Evolutionary conservation across 1,140 invertebrate species (phyloP).

Genomic region (Drosophila melanica): DNA sequence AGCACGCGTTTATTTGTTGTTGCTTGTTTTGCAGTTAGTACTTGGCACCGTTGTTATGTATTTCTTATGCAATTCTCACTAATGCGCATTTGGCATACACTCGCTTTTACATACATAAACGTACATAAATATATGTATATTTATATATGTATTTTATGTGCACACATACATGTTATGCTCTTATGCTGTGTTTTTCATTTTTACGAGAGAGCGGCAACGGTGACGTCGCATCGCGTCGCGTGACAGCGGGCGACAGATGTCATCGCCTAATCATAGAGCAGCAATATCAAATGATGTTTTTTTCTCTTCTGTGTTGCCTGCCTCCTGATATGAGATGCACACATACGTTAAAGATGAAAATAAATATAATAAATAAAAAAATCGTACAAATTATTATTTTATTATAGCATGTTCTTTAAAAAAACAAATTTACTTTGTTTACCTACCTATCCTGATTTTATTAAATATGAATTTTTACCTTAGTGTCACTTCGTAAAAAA

Average conservation of each 20-base stretch:
- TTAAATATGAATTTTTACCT: no score
- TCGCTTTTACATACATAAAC: not conserved
- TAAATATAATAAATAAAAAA: no score
- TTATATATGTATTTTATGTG: no score
- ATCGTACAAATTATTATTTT: no score
- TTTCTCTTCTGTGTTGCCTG: no score
- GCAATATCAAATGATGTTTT: no score
- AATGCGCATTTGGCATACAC: conserved; percentile 56
- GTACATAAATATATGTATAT: not conserved
- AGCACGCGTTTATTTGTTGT: conserved; percentile 40
- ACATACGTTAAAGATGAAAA: no score
- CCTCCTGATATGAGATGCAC: no score
- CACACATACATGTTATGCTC: conserved; percentile 1
- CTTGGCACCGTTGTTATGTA: conserved; percentile 46
- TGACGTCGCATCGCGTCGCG: conserved; percentile 52
- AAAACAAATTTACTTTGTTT: no score
- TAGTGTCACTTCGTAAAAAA: no score
- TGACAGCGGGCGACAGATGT: conserved; percentile 25
- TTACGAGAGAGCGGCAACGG: conserved; percentile 6
- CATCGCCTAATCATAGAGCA: conserved; percentile 35
- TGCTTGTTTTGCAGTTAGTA: conserved; percentile 58
- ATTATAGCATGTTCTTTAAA: no score
- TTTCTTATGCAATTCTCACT: conserved; percentile 60
- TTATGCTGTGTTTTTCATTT: conserved; percentile 1
- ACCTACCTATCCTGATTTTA: no score